These are phyloP conservation scores for Plutomurus gul DNA, from an alignment of 1,140 invertebrate genomes.

Conservation along the genomic window DNA sequence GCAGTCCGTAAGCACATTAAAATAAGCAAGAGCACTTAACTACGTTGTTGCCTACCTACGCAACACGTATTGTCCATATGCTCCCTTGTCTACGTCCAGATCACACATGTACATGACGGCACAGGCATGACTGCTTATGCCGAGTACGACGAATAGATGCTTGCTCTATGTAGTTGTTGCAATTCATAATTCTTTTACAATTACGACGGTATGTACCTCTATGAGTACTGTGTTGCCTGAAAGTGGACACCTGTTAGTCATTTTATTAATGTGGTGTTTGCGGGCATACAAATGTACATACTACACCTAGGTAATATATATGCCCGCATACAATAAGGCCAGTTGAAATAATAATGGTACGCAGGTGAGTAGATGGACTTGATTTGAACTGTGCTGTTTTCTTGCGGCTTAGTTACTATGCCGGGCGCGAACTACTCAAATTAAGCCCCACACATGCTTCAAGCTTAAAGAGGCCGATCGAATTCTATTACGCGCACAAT, in stretches of 20 bases:
- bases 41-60: neutral
- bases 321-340: neutral
- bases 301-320: neutral
- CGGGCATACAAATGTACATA: neutral
- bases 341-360: neutral
- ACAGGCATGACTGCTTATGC: too few relatives aligned
- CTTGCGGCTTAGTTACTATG: neutral
- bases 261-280: neutral
- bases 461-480: neutral
- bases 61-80: neutral
- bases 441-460: neutral
- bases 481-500: slow-evolving; percentile 6
- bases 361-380: neutral
- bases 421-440: neutral
- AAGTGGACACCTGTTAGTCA: slow-evolving; percentile 23
- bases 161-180: too few relatives aligned
- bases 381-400: slow-evolving; percentile 13
- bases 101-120: neutral
- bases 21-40: neutral
- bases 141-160: too few relatives aligned
- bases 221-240: neutral
- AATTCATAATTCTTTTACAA: too few relatives aligned
- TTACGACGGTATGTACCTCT: neutral
- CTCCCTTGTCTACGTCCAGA: neutral
- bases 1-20: neutral